These are phyloP conservation scores for Phyllostomus hastatus DNA, from an alignment of 2,113 vertebrate species.

Conservation along the genomic window DNA sequence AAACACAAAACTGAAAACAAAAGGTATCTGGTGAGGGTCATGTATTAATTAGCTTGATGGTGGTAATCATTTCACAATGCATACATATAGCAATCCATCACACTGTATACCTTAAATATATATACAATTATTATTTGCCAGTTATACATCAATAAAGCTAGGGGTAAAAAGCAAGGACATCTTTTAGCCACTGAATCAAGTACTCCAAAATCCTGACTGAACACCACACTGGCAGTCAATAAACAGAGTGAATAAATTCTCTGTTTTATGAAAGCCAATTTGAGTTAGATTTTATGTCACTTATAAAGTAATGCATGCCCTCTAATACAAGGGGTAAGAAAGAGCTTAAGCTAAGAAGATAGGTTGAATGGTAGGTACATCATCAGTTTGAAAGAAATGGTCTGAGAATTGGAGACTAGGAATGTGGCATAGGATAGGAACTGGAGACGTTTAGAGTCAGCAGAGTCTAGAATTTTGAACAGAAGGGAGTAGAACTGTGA, in stretches of 20 bases:
- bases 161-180: not conserved
- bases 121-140: not conserved
- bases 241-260: not conserved
- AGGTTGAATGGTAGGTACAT: not conserved
- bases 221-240: not conserved
- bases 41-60: not conserved
- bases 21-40: not conserved
- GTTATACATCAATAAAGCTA: not conserved
- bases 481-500: not conserved
- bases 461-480: not conserved
- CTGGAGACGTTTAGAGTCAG: not conserved
- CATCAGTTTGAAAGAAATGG: not conserved
- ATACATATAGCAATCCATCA: not conserved
- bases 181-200: not conserved
- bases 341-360: not conserved
- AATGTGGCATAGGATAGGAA: not conserved
- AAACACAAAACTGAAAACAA: not conserved
- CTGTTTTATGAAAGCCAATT: slow-evolving; percentile 6
- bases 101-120: not conserved
- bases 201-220: not conserved
- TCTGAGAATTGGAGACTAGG: not conserved
- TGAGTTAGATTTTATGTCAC: not conserved
- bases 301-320: not conserved
- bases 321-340: not conserved
- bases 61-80: not conserved